Evolutionary conservation across 2,113 vertebrate species (phyloP).

Genomic region (Uria lomvia): DNA sequence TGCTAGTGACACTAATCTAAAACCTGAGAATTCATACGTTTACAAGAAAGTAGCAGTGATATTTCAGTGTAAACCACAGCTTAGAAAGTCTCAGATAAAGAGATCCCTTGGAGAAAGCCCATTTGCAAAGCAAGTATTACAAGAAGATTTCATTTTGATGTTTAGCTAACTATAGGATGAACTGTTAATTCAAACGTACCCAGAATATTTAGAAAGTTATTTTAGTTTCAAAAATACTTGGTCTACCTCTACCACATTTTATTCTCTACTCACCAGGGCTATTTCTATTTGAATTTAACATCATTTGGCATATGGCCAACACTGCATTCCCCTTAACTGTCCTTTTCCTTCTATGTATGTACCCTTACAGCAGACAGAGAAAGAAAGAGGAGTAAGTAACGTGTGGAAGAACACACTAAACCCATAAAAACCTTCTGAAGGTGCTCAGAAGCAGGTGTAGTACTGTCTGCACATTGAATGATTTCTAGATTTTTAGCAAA

Average conservation of each 20-base stretch:
- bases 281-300: neutral
- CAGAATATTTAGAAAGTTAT: neutral
- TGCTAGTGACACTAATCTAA: neutral
- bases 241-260: neutral
- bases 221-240: constrained; percentile 4
- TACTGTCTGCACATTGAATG: rapidly evolving
- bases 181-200: neutral
- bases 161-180: neutral
- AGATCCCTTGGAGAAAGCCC: neutral
- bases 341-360: neutral
- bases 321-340: neutral
- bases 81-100: neutral
- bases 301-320: neutral
- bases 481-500: neutral
- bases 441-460: neutral
- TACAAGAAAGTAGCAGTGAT: neutral
- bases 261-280: neutral
- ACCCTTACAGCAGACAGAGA: neutral
- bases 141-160: neutral
- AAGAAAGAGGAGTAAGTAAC: neutral
- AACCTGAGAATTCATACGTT: neutral
- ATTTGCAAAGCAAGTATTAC: neutral
- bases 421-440: neutral
- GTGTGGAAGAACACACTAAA: neutral
- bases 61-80: neutral